phyloP scores from a whole-genome alignment of 2,797 vertebrate species.

The Malacoctenus gilli region DNA sequence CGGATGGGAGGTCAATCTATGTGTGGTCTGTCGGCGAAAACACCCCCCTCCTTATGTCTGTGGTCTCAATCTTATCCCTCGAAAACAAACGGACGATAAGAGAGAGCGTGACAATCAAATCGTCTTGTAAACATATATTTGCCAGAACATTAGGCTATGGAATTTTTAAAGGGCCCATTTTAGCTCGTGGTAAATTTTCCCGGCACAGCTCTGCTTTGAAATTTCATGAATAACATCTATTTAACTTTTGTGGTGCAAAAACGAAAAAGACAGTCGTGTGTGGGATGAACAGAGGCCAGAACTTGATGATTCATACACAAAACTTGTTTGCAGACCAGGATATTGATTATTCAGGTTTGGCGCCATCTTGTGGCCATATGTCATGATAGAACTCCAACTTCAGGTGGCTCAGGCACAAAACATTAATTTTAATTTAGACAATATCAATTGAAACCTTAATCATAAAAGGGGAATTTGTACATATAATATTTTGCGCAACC shows the following conservation, averaged over 20 bases:
- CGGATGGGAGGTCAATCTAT: slow-evolving; percentile 46
- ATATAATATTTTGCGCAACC: no score
- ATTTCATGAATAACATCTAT: not conserved
- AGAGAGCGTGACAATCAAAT: no score
- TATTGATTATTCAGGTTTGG: slow-evolving; percentile 46
- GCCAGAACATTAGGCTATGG: no score
- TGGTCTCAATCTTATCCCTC: slow-evolving; percentile 4
- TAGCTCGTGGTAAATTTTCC: no score
- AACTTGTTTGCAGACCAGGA: slow-evolving; percentile 59
- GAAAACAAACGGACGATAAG: no score
- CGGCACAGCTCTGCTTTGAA: no score
- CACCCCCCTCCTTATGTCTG: slow-evolving; percentile 7
- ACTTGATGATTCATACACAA: slow-evolving; percentile 61
- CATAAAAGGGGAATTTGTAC: no score
- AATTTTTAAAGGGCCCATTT: no score
- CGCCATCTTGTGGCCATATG: slow-evolving; percentile 65
- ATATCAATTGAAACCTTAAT: no score
- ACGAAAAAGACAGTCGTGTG: not conserved
- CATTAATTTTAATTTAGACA: no score
- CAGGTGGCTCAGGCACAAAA: no score
- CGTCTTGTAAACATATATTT: no score
- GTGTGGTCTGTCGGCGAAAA: slow-evolving; percentile 40
- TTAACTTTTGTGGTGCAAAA: not conserved
- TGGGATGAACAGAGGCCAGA: slow-evolving; percentile 16
- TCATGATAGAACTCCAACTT: not conserved